A percentile compares a stretch with the other conserved stretches of the same genome.
phyloP scores from a whole-genome alignment of 2,797 vertebrate genomes.

The Gephyroberyx darwinii region DNA sequence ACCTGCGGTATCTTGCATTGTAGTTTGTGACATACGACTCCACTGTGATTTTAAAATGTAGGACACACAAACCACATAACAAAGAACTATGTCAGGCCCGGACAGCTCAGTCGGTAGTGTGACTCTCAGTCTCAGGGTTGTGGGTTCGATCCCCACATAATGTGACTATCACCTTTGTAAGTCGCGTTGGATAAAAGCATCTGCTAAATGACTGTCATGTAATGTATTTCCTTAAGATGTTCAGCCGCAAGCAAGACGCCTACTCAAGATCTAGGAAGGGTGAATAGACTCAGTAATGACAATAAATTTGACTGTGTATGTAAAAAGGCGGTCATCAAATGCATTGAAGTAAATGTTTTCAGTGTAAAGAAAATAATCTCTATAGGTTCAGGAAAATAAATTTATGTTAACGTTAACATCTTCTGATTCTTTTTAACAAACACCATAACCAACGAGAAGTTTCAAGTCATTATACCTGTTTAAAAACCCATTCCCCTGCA shows the following conservation, averaged over 20 bases:
- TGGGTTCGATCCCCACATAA: no score
- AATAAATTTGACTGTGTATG: background rate
- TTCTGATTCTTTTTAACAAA: no score
- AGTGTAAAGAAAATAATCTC: background rate
- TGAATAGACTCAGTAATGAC: background rate
- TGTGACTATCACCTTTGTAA: no score
- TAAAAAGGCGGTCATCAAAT: background rate
- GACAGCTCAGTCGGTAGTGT: no score
- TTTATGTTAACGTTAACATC: no score
- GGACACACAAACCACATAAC: conserved; percentile 35
- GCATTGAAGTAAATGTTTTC: background rate
- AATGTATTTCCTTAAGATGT: conserved; percentile 3
- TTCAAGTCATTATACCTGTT: no score
- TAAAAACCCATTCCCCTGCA: no score
- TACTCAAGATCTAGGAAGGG: background rate
- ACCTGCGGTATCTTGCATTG: background rate
- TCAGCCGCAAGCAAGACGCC: conserved; percentile 19
- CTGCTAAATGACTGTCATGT: no score
- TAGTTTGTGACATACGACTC: background rate
- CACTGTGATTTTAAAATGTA: conserved; percentile 26
- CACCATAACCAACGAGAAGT: no score
- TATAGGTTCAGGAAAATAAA: no score
- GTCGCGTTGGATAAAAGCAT: no score
- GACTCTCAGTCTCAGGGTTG: no score
- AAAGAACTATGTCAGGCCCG: background rate